Conservation (phyloP, 2,888 invertebrate genomes). For the Drosophila infuscata region DNA sequence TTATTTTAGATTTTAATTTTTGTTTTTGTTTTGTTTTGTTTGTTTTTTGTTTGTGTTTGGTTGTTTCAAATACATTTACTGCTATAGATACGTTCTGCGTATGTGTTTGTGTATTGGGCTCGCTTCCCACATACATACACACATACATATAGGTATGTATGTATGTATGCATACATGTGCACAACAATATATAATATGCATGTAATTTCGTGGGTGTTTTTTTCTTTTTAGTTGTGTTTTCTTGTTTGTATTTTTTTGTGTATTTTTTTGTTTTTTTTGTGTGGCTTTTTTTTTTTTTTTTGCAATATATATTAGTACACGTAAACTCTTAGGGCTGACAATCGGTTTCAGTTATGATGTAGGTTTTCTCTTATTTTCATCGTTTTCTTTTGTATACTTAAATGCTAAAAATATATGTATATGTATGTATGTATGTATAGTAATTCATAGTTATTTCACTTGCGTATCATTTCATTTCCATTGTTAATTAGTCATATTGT, state of each 20-base stretch:
- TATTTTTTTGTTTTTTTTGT: slow-evolving; percentile 20
- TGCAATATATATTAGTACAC: slow-evolving; percentile 36
- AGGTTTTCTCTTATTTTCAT: slow-evolving; percentile 27
- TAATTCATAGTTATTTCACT: slow-evolving; percentile 29
- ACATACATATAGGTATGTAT: slow-evolving; percentile 3
- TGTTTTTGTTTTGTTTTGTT: neutral
- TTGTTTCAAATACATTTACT: slow-evolving; percentile 10
- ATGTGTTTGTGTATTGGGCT: neutral
- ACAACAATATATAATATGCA: slow-evolving; percentile 21
- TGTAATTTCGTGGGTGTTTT: slow-evolving; percentile 28
- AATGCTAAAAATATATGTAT: slow-evolving; percentile 53
- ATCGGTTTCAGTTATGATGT: slow-evolving; percentile 44
- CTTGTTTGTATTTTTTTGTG: slow-evolving; percentile 4
- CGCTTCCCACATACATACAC: slow-evolving; percentile 18
- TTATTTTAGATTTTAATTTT: neutral
- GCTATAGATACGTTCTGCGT: neutral
- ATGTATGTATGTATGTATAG: slow-evolving; percentile 9
- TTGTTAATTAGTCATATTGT: slow-evolving; percentile 23
- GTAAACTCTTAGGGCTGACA: slow-evolving; percentile 63
- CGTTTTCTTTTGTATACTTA: slow-evolving; percentile 46
- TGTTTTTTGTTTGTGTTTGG: slow-evolving; percentile 22
- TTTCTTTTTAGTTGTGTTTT: slow-evolving; percentile 7
- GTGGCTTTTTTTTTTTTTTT: slow-evolving; percentile 21
- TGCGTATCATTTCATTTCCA: slow-evolving; percentile 21
- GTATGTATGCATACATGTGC: slow-evolving; percentile 16